Base-by-base conservation (phyloP, 2,888 invertebrate genomes). In the Macrosoma leucophasiata region DNA sequence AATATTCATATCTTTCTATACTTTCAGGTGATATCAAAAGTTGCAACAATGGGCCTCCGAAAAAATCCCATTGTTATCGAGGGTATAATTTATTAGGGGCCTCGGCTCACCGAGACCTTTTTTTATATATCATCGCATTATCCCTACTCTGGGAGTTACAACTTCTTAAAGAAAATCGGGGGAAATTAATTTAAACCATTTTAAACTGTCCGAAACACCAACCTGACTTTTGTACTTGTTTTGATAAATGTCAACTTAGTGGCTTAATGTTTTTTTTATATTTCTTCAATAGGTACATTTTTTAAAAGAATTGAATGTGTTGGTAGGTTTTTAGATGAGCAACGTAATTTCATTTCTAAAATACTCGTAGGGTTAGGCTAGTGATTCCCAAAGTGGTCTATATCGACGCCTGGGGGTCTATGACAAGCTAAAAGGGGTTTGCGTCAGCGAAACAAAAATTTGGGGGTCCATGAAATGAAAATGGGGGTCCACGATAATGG, bases 61-160 rank as follows among this genome's bases (percentile, higher is more conserved):
- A 84, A 76, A 85, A 84, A 82, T 74, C 84, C 84, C 76, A 84
- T 85, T 85, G 85, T 85, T 85, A 85, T 85, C 85, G 78, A 76
- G 81, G 77, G 78, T 70, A 74, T 85, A 85, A 85, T 85, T 85
- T 85, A 85, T 85, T 82, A 82, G 76, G 75, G 79, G 70, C 61
- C 58, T 57, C 50, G 71, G 70, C 74, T 72, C 75, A 70, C 67
- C 62, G 79, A 74, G 76, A 74, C 81, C 81, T 84, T 84, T 84
- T 81, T 84, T 84, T 84, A 84, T 84, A 84, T 82, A 84, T 84
- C 84, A 84, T 84, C 84, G 82, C 77, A 82, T 84, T 84, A 84
- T 84, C 79, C 82, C 79, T 74, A 75, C 79, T 76, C 66, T 66
- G 78, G 62, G 73, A 81, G 82, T 79, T 82, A 81, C 81, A 82